Evolutionary conservation across 2,113 vertebrate species (phyloP).

Genomic region (Macquaria ambigua): DNA sequence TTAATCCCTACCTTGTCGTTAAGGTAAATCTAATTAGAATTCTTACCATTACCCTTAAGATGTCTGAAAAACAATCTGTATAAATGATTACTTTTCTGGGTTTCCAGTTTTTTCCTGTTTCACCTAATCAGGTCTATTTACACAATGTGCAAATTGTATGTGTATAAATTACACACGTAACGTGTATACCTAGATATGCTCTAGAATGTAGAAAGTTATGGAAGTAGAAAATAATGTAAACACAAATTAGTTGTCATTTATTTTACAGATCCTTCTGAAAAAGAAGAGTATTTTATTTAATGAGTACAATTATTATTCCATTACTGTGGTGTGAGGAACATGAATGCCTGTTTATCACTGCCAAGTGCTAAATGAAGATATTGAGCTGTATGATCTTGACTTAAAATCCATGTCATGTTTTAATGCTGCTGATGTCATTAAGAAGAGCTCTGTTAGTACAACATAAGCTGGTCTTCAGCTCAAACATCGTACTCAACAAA

Average conservation of each 20-base stretch:
- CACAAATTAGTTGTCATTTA: not conserved
- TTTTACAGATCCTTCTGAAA: not conserved
- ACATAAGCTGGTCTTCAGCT: not conserved
- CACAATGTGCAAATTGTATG: not conserved
- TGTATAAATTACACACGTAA: not conserved
- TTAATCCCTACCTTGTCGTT: constrained; percentile 30
- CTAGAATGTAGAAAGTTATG: not conserved
- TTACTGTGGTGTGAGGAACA: not conserved
- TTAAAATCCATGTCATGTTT: not conserved
- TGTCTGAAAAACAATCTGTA: constrained; percentile 16
- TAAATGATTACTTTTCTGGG: constrained; percentile 11
- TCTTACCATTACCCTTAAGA: constrained; percentile 26
- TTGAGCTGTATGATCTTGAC: not conserved
- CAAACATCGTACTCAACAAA: not conserved
- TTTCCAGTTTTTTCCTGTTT: constrained; percentile 5
- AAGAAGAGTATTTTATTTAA: not conserved
- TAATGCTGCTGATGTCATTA: not conserved
- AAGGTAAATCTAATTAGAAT: constrained; percentile 48
- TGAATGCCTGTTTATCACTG: not conserved
- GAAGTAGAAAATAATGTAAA: not conserved
- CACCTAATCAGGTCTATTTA: not conserved
- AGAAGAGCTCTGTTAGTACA: not conserved
- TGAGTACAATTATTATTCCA: constrained; percentile 16
- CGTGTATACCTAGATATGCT: not conserved
- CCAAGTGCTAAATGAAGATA: not conserved